Conservation (phyloP, 2,797 vertebrate species). For the Clamator glandarius region DNA sequence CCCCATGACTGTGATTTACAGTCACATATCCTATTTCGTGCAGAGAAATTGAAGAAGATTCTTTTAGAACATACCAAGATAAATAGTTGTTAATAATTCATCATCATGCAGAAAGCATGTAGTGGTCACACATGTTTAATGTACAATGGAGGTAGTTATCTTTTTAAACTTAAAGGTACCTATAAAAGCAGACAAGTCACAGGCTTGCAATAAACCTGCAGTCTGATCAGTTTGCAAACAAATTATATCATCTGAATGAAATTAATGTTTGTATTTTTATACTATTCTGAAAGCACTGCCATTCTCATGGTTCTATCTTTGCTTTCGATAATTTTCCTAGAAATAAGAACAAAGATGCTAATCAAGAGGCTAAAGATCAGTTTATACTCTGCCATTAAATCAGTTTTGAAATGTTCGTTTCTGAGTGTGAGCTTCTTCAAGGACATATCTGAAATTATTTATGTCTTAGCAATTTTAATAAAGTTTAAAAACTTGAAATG, state of each 20-base stretch:
- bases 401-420: background rate
- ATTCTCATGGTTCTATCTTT: background rate
- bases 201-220: conserved; percentile 60
- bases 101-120: background rate
- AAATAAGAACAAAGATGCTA: background rate
- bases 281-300: conserved; percentile 32
- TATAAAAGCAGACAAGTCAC: conserved; percentile 49
- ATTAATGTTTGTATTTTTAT: conserved; percentile 58
- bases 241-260: conserved; percentile 72
- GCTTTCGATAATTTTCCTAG: conserved; percentile 24
- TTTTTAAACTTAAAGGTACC: conserved; percentile 65
- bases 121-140: conserved; percentile 49
- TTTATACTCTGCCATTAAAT: background rate
- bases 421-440: background rate
- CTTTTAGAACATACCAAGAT: background rate
- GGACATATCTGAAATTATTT: background rate
- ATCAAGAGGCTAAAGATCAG: background rate
- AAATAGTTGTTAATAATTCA: conserved; percentile 59
- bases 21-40: conserved; percentile 19
- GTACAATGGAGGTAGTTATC: conserved; percentile 34
- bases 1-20: background rate
- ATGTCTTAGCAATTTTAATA: background rate
- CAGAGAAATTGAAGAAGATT: conserved; percentile 14
- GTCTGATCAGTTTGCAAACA: conserved; percentile 59
- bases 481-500: background rate